These are phyloP conservation scores for Pachydiplax longipennis DNA, from an alignment of 2,888 invertebrate species.

Conservation along the genomic window DNA sequence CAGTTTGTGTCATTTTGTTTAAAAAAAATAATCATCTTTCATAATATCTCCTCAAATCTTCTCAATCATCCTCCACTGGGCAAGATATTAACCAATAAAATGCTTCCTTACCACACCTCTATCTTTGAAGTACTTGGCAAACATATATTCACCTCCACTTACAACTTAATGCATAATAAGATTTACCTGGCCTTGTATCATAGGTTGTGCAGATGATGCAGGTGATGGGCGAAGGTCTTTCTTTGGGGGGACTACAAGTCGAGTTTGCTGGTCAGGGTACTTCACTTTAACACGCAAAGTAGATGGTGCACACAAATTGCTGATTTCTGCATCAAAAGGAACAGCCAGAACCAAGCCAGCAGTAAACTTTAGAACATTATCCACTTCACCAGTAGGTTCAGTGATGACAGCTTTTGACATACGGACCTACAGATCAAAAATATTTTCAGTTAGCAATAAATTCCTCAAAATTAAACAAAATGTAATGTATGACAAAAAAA, in stretches of 20 bases:
- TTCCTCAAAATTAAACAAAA: neutral
- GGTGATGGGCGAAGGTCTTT: slow-evolving; percentile 67
- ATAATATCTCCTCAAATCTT: too few relatives aligned
- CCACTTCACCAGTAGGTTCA: slow-evolving; percentile 84
- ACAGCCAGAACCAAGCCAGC: slow-evolving; percentile 90
- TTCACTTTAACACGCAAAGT: slow-evolving; percentile 78
- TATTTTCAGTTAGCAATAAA: neutral
- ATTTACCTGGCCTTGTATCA: neutral
- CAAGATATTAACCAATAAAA: too few relatives aligned
- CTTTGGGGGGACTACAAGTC: slow-evolving; percentile 80
- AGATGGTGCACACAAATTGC: slow-evolving; percentile 76
- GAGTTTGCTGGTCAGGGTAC: slow-evolving; percentile 91
- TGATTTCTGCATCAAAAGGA: slow-evolving; percentile 85
- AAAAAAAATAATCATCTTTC: too few relatives aligned
- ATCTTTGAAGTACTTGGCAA: too few relatives aligned
- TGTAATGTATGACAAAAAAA: neutral
- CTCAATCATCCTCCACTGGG: too few relatives aligned
- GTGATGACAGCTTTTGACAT: slow-evolving; percentile 83
- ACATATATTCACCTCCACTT: too few relatives aligned
- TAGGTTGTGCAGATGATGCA: neutral
- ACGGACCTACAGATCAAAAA: slow-evolving; percentile 65
- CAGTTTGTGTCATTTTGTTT: too few relatives aligned
- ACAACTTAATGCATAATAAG: too few relatives aligned
- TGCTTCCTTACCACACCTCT: too few relatives aligned
- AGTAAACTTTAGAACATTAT: slow-evolving; percentile 86